phyloP scores from a whole-genome alignment of 2,797 vertebrate genomes.

The Setipinna tenuifilis region DNA sequence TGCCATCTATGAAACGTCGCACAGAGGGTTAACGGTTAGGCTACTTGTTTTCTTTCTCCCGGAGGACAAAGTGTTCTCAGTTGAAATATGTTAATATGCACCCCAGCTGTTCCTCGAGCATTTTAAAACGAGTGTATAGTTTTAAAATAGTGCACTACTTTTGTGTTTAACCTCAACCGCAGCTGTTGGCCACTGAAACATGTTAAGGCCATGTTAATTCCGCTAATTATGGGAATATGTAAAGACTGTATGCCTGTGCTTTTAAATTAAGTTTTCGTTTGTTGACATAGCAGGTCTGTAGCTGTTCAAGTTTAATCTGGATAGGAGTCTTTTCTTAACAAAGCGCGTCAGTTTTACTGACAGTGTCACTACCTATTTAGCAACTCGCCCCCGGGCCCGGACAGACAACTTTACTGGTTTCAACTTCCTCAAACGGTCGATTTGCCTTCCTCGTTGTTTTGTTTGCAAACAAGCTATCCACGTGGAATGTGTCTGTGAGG shows the following conservation, averaged over 20 bases:
- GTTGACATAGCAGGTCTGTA: too few relatives aligned
- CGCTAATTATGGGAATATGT: neutral
- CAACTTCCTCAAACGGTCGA: slow-evolving; percentile 23
- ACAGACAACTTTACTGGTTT: neutral
- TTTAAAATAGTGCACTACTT: neutral
- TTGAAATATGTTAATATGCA: slow-evolving; percentile 1
- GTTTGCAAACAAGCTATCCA: slow-evolving; percentile 83
- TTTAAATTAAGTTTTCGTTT: too few relatives aligned
- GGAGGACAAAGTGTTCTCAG: slow-evolving; percentile 25
- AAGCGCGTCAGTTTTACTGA: neutral
- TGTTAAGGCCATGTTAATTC: neutral
- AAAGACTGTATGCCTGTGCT: too few relatives aligned
- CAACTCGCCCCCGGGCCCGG: neutral
- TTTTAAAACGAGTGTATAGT: neutral
- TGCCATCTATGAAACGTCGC: neutral
- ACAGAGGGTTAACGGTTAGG: neutral
- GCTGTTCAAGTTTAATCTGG: too few relatives aligned
- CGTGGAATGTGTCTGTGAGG: slow-evolving; percentile 63
- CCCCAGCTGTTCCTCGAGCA: neutral
- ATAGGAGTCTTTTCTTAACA: too few relatives aligned
- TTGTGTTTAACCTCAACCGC: neutral
- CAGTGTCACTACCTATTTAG: neutral
- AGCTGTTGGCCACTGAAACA: neutral
- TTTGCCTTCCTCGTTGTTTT: slow-evolving; percentile 53
- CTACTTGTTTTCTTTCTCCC: neutral